phyloP scores from a whole-genome alignment of 2,888 invertebrate species.

The Diogma glabrata region DNA sequence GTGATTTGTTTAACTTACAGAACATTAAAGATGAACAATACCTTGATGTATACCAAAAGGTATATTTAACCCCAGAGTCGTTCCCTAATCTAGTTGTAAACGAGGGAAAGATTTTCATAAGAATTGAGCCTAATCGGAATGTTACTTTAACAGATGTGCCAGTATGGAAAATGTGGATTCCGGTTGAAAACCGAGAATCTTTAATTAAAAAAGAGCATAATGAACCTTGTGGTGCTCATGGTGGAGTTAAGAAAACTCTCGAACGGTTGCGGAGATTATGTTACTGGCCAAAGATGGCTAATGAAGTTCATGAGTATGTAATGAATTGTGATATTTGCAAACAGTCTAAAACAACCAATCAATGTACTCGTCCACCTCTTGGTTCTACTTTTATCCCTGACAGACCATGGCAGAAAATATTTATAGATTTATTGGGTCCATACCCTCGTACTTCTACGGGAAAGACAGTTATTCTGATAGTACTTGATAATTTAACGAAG shows the following conservation, averaged over 20 bases:
- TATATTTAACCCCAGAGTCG: background rate
- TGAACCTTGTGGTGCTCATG: background rate
- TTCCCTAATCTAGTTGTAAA: background rate
- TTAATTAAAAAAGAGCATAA: background rate
- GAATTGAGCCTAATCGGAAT: background rate
- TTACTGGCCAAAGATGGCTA: slow-evolving; percentile 13
- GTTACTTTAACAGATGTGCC: background rate
- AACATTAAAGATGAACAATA: background rate
- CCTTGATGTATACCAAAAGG: background rate
- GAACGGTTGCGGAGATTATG: background rate
- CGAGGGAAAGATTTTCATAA: background rate
- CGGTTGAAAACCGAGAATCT: background rate
- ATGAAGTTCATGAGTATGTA: slow-evolving; percentile 5
- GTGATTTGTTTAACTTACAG: background rate
- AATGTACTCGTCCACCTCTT: background rate
- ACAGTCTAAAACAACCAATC: background rate
- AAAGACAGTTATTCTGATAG: background rate
- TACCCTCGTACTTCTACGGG: background rate
- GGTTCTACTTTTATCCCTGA: background rate
- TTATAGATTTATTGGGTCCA: background rate
- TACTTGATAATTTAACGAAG: too few species aligned
- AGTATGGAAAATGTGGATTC: background rate
- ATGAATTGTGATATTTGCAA: background rate
- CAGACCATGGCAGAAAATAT: background rate
- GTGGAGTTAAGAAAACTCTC: background rate